Base-by-base conservation (phyloP, 2,113 vertebrate genomes). In the Dasyornis broadbenti region DNA sequence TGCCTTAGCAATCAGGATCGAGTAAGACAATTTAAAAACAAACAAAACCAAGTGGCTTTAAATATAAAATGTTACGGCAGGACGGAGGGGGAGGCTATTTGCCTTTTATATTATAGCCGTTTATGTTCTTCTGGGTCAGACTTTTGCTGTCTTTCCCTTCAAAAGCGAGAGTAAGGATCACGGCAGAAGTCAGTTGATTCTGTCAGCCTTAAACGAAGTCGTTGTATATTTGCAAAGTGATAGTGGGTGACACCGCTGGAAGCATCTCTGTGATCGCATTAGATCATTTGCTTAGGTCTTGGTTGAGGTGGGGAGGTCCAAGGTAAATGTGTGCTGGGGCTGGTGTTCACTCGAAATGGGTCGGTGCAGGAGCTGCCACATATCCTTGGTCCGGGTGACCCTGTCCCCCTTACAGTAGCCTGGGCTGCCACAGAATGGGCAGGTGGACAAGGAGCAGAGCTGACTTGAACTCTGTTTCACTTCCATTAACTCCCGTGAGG, bases 161-260 rank as follows among this genome's bases (percentile, higher is more conserved):
- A 31, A 17, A 60, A 40, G 11, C 6, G 11, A 60, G n/a, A n/a
- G 4, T 11, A 27, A 49, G 0, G 2, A 18, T 30, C 1, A 0
- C 15, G 35, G 15, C 2, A 37, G 23, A 54, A 66, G 19, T 37
- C 3, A 0, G 5, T 70, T 9, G 11, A 7, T 73, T 73, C 30
- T 7, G 5, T 39, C 19, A 37, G 16, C 23, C 37, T 90, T n/a
- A 39, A 54, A 42, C 20, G 4, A 70, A 59, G 21, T 35, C 10
- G 0, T 13, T 35, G 10, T 8, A 1, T 6, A 6, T 10, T 39
- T 26, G 79, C 5, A 3, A 37, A 52, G 37, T 3, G 15, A 6
- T n/a, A 53, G n/a, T 4, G 1, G 1, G 26, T 53, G 15, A 13
- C 2, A 0, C 4, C 0, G 5, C 33, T 28, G 54, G 13, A 26